Conservation (phyloP, 2,113 vertebrate genomes). For the Calonectris borealis region DNA sequence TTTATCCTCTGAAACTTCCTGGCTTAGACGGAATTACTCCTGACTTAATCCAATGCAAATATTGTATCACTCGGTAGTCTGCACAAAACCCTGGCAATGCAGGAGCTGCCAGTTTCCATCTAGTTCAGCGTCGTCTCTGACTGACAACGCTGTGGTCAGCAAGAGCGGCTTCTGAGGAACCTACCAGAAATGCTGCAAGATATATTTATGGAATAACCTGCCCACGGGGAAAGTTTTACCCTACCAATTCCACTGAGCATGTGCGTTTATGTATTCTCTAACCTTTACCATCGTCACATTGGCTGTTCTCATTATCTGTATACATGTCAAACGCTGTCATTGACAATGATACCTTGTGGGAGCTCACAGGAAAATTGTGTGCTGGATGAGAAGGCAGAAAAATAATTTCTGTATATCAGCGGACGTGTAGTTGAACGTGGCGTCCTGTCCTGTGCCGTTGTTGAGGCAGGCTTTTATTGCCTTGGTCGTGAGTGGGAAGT, state of each 20-base stretch:
- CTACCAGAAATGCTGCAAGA: slow-evolving; percentile 9
- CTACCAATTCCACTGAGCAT: background rate
- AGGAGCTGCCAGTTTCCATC: slow-evolving; percentile 45
- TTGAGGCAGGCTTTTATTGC: background rate
- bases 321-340: background rate
- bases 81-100: background rate
- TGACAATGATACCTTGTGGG: accelerated
- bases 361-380: background rate
- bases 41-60: background rate
- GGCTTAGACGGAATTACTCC: background rate
- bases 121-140: background rate
- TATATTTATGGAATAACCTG: slow-evolving; percentile 38
- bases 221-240: background rate
- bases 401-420: background rate
- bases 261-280: background rate
- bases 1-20: background rate
- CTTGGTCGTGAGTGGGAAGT: background rate
- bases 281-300: background rate
- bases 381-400: background rate
- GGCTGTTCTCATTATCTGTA: background rate
- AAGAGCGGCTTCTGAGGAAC: background rate
- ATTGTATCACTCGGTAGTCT: background rate
- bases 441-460: accelerated
- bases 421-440: background rate
- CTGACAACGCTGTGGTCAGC: slow-evolving; percentile 27